A percentile compares a stretch with the other conserved stretches of the same genome.
phyloP scores from a whole-genome alignment of 2,888 invertebrate species.

The Athalia circularis region DNA sequence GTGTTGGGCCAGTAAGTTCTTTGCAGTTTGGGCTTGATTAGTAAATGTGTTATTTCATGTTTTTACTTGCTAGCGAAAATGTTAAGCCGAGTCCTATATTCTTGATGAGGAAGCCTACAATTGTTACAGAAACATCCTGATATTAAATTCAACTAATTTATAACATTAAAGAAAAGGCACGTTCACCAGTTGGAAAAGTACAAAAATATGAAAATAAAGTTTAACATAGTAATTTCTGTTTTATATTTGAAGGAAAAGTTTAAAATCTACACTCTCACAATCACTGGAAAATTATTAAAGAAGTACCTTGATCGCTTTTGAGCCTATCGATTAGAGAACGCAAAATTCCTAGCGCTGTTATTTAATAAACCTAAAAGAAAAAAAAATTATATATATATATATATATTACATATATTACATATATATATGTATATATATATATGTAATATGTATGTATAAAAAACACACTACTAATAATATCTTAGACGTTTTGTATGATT shows the following conservation, averaged over 20 bases:
- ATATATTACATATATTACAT: too few species aligned
- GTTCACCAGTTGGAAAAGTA: slow-evolving; percentile 40
- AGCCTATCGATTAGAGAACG: neutral
- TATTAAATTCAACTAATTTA: slow-evolving; percentile 36
- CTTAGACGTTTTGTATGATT: neutral
- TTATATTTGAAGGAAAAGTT: slow-evolving; percentile 3
- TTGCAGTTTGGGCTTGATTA: neutral
- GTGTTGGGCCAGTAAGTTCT: slow-evolving; percentile 25
- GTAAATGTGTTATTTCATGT: neutral
- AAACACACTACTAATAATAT: neutral
- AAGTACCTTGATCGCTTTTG: slow-evolving; percentile 6
- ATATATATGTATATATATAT: neutral
- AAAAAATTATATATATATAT: too few species aligned
- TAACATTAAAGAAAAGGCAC: slow-evolving; percentile 38
- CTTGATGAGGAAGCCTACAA: neutral
- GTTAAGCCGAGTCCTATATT: neutral
- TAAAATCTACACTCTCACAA: slow-evolving; percentile 10
- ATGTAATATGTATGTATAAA: neutral
- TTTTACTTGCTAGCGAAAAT: neutral
- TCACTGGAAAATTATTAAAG: slow-evolving; percentile 22
- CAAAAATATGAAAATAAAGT: slow-evolving; percentile 38
- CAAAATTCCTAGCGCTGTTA: neutral
- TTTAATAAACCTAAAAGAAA: neutral
- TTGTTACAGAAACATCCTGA: slow-evolving; percentile 15
- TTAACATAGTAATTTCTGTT: slow-evolving; percentile 11